phyloP scores from a whole-genome alignment of 2,797 vertebrate genomes.

The Falco berigora region DNA sequence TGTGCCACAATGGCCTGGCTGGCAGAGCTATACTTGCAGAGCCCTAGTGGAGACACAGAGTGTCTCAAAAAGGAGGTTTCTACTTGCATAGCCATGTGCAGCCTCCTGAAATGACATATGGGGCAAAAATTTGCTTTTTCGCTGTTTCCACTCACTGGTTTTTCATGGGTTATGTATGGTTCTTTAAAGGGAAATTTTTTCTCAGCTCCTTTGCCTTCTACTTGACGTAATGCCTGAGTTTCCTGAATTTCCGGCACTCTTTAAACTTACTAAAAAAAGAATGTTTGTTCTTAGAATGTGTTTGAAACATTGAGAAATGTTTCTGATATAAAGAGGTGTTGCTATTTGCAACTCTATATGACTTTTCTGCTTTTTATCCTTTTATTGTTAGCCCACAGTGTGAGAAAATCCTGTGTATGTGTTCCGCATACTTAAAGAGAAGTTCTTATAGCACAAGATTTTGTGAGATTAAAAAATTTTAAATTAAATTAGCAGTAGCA shows the following conservation, averaged over 20 bases:
- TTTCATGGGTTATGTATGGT: background rate
- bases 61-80: background rate
- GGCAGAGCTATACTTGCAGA: background rate
- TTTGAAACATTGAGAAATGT: background rate
- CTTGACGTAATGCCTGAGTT: background rate
- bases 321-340: background rate
- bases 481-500: background rate
- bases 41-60: no score
- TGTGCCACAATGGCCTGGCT: background rate
- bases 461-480: background rate
- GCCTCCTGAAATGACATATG: background rate
- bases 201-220: background rate
- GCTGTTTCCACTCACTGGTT: background rate
- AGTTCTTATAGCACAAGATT: background rate
- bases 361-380: background rate
- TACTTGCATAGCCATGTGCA: background rate
- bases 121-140: background rate
- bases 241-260: background rate
- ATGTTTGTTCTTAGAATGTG: background rate
- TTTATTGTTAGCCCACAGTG: background rate
- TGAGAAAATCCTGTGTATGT: background rate
- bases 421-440: background rate
- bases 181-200: background rate
- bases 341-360: background rate
- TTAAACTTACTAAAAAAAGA: background rate